Base-by-base conservation (phyloP, 2,113 vertebrate genomes). In the human (Homo sapiens) region DNA sequence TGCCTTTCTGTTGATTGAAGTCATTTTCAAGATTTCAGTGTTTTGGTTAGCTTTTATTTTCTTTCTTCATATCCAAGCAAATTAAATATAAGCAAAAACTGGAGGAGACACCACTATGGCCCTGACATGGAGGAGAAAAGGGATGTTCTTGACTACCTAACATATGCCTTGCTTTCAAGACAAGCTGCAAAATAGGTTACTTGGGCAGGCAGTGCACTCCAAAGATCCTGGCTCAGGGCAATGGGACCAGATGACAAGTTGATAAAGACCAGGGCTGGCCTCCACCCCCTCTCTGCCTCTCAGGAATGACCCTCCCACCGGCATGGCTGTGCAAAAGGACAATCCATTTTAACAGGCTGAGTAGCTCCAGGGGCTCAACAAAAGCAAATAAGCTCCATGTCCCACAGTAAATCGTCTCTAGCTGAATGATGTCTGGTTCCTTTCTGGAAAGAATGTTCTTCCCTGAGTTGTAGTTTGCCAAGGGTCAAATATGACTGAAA, bases 401-500 rank as follows among this genome's bases (percentile, higher is more conserved):
- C 99, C 99, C 98, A 99, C 98, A 98, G 98, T 98, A 98, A 98
- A 99, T 99, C 98, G 96, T 98, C 93, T 97, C 97, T 98, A 89
- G 98, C 98, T 98, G 98, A 99, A 95, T 32, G 93, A 99, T 98
- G 99, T 98, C 98, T 98, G 98, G 98, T 98, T 98, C 98, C 98
- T 98, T 98, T 99, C 98, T 99, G 98, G 96, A 86, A 98, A 97
- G 98, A 99, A 98, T 98, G 98, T 94, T 98, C 97, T 98, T 98
- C 93, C 57, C 96, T 94, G 97, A 99, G 92, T 98, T 98, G 98
- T 96, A 98, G 98, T 95, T 98, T 99, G 98, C 98, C 97, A 98
- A 97, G 98, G 98, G 99, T 99, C 99, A 99, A 99, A 99, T 99
- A 99, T 99, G 99, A 99, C 98, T 98, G 98, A 98, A 98, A 98